These are phyloP conservation scores for Trogon melanurus DNA, from an alignment of 2,113 vertebrate species.

Conservation along the genomic window DNA sequence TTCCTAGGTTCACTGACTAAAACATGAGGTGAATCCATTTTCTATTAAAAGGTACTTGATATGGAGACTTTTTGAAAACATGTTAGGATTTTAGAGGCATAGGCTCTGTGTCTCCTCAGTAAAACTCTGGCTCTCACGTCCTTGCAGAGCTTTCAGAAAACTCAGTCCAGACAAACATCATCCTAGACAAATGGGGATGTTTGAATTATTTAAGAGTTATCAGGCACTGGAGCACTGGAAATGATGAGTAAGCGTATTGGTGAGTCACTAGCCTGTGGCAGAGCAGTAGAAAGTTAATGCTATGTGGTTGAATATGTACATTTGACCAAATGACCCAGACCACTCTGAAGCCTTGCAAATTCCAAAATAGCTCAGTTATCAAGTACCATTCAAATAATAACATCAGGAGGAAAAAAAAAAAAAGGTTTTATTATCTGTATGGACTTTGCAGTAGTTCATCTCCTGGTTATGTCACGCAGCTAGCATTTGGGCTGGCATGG, in stretches of 20 bases:
- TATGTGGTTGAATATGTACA: neutral
- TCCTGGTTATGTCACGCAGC: neutral
- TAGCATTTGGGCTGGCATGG: neutral
- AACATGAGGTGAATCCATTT: neutral
- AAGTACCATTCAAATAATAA: neutral
- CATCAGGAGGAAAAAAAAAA: neutral
- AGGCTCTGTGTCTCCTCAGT: neutral
- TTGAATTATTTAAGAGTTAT: constrained; percentile 8
- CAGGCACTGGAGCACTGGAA: neutral
- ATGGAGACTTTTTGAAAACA: neutral
- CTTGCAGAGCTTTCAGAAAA: constrained; percentile 1
- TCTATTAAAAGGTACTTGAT: neutral
- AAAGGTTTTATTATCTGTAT: rapidly evolving
- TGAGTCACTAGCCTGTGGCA: constrained; percentile 16
- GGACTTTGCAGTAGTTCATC: neutral
- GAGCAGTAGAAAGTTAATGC: neutral
- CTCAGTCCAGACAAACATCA: neutral
- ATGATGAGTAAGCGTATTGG: neutral
- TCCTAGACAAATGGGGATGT: neutral
- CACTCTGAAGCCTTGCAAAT: neutral
- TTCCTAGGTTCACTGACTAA: neutral
- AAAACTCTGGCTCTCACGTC: neutral
- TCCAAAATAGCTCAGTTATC: neutral
- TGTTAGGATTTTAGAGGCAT: neutral
- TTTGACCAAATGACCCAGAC: neutral